phyloP scores from a whole-genome alignment of 2,797 vertebrate species.

The Myotis planiceps region DNA sequence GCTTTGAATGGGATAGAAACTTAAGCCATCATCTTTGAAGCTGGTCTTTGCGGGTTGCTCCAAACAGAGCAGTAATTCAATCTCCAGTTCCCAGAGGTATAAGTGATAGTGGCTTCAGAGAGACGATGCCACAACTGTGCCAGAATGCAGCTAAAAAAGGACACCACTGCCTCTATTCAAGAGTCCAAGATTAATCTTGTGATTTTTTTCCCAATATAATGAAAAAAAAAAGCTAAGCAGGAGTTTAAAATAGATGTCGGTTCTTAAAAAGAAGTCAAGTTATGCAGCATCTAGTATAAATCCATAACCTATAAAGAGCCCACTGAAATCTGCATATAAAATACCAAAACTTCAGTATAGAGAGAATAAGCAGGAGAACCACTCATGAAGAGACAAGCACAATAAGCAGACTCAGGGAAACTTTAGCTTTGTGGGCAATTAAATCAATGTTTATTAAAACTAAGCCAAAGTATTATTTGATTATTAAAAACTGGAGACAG shows the following conservation, averaged over 20 bases:
- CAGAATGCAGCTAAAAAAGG: not conserved
- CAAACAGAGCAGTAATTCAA: conserved; percentile 47
- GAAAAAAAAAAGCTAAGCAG: not conserved
- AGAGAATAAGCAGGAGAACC: not conserved
- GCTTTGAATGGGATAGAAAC: conserved; percentile 50
- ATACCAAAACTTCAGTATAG: not conserved
- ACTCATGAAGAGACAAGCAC: not conserved
- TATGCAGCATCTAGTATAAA: not conserved
- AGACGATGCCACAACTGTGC: not conserved
- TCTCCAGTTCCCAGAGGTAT: conserved; percentile 50
- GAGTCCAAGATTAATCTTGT: not conserved
- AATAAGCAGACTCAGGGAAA: not conserved
- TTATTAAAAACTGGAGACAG: not conserved
- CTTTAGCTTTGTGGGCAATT: not conserved
- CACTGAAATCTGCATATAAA: not conserved
- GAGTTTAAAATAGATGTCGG: not conserved
- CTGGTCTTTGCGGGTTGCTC: conserved; percentile 10
- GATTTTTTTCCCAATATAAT: not conserved
- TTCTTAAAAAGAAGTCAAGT: not conserved
- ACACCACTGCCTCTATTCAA: not conserved
- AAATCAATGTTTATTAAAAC: not conserved
- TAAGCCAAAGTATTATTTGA: not conserved
- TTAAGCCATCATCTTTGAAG: conserved; percentile 66
- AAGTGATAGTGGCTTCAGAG: conserved; percentile 33
- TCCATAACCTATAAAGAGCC: not conserved